Conservation (phyloP, 1,140 invertebrate species). For the Drosophila yakuba region DNA sequence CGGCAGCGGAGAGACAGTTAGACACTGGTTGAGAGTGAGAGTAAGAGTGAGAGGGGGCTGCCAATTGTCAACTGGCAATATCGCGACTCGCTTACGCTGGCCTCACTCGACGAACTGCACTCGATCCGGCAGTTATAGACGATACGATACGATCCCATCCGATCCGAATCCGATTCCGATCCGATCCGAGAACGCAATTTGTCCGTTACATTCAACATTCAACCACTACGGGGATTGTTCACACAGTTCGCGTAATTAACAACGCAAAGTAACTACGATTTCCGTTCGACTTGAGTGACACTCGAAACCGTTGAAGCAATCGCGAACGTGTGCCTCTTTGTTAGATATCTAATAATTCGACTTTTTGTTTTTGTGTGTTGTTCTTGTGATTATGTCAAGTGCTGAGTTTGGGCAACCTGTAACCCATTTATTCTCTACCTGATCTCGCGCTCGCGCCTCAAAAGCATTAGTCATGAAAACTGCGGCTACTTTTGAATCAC, state of each 20-base stretch:
- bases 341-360: too few species aligned
- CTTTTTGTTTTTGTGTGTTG: slow-evolving; percentile 13
- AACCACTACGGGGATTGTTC: slow-evolving; percentile 7
- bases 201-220: slow-evolving; percentile 41
- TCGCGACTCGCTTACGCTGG: slow-evolving; percentile 30
- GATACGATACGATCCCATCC: slow-evolving; percentile 18
- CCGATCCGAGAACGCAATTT: slow-evolving; percentile 18
- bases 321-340: neutral
- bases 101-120: slow-evolving; percentile 60
- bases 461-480: slow-evolving; percentile 72
- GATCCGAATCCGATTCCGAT: slow-evolving; percentile 1
- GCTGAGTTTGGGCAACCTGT: slow-evolving; percentile 30
- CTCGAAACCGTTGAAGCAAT: slow-evolving; percentile 4
- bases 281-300: slow-evolving; percentile 18
- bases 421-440: slow-evolving; percentile 36
- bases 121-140: slow-evolving; percentile 44
- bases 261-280: slow-evolving; percentile 17
- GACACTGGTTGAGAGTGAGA: slow-evolving; percentile 23
- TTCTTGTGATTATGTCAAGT: slow-evolving; percentile 25
- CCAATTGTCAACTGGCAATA: slow-evolving; percentile 61
- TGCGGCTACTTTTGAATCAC: slow-evolving; percentile 67
- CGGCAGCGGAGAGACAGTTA: slow-evolving; percentile 20
- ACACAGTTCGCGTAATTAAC: slow-evolving; percentile 3
- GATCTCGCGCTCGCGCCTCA: slow-evolving; percentile 38
- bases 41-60: slow-evolving; percentile 10